Evolutionary conservation across 1,140 invertebrate species (phyloP), one percentile per base, ranked within the genome.

Genomic region (Lepidurus arcticus): DNA sequence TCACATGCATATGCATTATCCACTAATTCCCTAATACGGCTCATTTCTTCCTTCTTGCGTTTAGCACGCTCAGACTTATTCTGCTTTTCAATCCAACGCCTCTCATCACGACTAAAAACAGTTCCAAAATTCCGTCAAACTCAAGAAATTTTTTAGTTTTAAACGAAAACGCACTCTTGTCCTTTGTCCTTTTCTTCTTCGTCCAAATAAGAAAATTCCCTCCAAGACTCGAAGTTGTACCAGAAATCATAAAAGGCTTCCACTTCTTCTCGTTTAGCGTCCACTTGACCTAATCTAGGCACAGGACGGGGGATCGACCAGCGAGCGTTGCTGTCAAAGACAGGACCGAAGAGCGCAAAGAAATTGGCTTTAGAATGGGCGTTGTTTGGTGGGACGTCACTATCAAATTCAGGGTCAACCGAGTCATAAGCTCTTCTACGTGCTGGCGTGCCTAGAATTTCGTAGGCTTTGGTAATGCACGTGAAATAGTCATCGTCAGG

Each of bases 121-220:
- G 75, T 24, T 21, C 74, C 42, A 74, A 76, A 78, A 76, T 42
- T 73, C 34, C 4, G 24, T 13, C 5, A 73, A 26, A 81, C 24
- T 47, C 26, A 45, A 80, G 42, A 1, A 44, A 21, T 65, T 83
- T 80, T 84, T 10, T 77, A 44, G 16, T 65, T 76, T n/a, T 45
- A 24, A 65, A 44, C n/a, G 13, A 42, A 42, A 42, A 77, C 80
- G 82, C 81, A 85, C 86, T 89, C 96, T 85, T 96, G 92, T 5
- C 96, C 98, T 84, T 95, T 96, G 84, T 98, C 96, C 85, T 98
- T 99, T 81, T 98, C 97, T 84, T 99, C 98, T 86, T 98, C 96
- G 86, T 99, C 98, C 78, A 98, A 86, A 85, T 99, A 99, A n/a
- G 97, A 99, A 87, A 93, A 99, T 83, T 99, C 98, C 81, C 98